Conservation (phyloP, 2,113 vertebrate species). For the Neogale vison region DNA sequence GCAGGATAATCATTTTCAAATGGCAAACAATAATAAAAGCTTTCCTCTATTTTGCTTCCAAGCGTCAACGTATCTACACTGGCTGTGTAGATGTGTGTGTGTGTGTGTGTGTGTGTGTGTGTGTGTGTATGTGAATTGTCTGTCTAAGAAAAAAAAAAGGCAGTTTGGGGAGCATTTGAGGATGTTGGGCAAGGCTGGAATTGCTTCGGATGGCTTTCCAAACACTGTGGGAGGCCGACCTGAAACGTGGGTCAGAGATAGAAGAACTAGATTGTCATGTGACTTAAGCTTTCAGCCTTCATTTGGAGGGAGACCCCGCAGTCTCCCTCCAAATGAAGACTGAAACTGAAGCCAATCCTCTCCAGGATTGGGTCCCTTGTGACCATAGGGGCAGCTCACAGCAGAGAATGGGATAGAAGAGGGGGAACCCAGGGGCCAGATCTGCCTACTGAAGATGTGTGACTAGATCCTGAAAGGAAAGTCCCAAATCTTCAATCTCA, state of each 20-base stretch:
- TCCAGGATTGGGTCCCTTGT: not conserved
- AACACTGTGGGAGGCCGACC: not conserved
- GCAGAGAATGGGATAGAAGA: not conserved
- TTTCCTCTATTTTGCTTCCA: constrained; percentile 66
- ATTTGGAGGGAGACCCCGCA: not conserved
- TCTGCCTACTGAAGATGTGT: not conserved
- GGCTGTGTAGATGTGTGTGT: not conserved
- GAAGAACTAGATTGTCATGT: not conserved
- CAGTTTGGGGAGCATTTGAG: not conserved
- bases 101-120: not conserved
- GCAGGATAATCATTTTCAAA: constrained; percentile 63
- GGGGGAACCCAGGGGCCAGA: not conserved
- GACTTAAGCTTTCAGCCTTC: not conserved
- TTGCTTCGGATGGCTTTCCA: not conserved
- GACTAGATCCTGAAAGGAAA: not conserved
- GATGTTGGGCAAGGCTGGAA: not conserved
- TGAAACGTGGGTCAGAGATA: not conserved
- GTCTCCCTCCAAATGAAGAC: not conserved
- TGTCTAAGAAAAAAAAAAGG: not conserved
- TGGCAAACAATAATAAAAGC: constrained; percentile 64
- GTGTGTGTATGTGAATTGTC: constrained; percentile 2
- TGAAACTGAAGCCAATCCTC: too few species aligned
- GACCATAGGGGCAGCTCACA: not conserved
- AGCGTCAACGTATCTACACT: constrained; percentile 9
- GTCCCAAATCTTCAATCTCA: not conserved